Conservation (phyloP, 2,797 vertebrate species). For the Gambelia wislizenii region DNA sequence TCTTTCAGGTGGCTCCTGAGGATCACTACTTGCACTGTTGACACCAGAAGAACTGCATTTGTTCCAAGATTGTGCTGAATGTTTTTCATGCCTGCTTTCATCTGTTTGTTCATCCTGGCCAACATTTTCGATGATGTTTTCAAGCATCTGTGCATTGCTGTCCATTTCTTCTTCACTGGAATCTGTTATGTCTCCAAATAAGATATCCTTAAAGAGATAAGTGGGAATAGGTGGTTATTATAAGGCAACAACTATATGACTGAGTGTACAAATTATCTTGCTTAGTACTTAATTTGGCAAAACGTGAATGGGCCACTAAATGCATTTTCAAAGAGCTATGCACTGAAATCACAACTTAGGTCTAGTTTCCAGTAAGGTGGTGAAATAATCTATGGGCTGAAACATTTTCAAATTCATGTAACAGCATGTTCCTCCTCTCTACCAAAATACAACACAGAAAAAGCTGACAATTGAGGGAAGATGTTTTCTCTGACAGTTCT, state of each 20-base stretch:
- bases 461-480: not conserved
- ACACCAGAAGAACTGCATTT: constrained; percentile 8
- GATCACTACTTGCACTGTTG: not conserved
- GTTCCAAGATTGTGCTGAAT: not conserved
- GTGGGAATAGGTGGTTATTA: constrained; percentile 11
- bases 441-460: not conserved
- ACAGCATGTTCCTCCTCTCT: not conserved
- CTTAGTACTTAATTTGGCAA: not conserved
- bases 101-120: not conserved
- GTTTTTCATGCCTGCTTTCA: not conserved
- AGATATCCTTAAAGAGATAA: constrained; percentile 76
- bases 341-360: not conserved
- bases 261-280: constrained; percentile 22
- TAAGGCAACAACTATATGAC: not conserved
- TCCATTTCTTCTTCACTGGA: constrained; percentile 73
- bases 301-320: not conserved
- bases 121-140: constrained; percentile 49
- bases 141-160: constrained; percentile 28
- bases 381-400: not conserved
- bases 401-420: not conserved
- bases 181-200: constrained; percentile 73
- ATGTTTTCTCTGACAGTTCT: not conserved
- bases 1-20: not conserved
- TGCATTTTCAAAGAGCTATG: not conserved
- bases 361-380: not conserved